These are phyloP conservation scores for Steinernema feltiae DNA, from an alignment of 1,140 invertebrate species.

Conservation along the genomic window DNA sequence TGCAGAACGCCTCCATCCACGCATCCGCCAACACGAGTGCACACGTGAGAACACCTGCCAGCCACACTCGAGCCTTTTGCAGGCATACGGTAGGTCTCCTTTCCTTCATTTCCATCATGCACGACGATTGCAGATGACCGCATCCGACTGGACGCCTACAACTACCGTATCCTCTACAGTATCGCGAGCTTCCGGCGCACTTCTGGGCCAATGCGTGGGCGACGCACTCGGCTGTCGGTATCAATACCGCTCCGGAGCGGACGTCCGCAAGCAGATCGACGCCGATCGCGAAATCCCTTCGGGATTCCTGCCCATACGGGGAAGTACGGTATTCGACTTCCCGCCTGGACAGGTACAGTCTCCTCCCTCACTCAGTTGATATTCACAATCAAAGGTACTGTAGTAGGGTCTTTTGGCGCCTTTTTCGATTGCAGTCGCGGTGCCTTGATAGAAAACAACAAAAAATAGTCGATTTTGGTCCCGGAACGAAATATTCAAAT, in stretches of 20 bases:
- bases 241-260: constrained; percentile 12
- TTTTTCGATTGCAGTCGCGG: not conserved
- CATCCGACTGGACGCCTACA: not conserved
- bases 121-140: constrained; percentile 2
- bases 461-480: no score
- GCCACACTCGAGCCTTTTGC: not conserved
- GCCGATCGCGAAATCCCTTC: constrained; percentile 16
- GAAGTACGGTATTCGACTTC: constrained; percentile 22
- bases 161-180: not conserved
- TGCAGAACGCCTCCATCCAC: not conserved
- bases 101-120: no score
- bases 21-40: not conserved
- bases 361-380: no score
- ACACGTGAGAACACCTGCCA: not conserved
- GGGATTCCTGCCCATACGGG: constrained; percentile 20
- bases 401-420: not conserved
- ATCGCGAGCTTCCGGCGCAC: constrained; percentile 12
- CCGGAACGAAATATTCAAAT: no score
- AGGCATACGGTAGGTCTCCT: not conserved
- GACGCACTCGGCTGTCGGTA: constrained; percentile 25
- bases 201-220: constrained; percentile 18
- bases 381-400: not conserved
- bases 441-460: no score
- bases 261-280: constrained; percentile 16
- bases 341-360: constrained; percentile 25